Evolutionary conservation across 2,113 vertebrate genomes (phyloP).

Genomic region (Lagenorhynchus albirostris): DNA sequence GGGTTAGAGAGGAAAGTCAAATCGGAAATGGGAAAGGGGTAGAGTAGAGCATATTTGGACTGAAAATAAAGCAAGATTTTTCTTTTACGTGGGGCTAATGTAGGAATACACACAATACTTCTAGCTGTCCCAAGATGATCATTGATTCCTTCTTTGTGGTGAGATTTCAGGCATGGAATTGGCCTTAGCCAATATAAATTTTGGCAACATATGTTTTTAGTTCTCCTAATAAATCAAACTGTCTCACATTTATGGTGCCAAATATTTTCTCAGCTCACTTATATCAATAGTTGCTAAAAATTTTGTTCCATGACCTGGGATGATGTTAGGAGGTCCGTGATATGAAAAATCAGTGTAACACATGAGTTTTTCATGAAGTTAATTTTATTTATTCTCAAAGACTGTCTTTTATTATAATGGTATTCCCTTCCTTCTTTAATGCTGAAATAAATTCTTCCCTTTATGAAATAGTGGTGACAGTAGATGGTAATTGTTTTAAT

Average conservation of each 20-base stretch:
- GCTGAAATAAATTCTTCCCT: background rate
- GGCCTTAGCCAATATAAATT: background rate
- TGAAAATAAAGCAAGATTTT: background rate
- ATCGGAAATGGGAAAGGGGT: background rate
- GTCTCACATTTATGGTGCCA: background rate
- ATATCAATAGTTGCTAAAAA: background rate
- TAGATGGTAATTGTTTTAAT: background rate
- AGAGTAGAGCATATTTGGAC: background rate
- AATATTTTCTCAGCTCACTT: background rate
- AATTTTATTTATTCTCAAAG: constrained; percentile 37
- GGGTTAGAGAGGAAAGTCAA: background rate
- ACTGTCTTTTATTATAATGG: background rate
- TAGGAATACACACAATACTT: background rate
- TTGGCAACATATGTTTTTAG: background rate
- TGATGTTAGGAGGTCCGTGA: background rate
- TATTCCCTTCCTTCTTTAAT: background rate
- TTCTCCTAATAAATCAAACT: background rate
- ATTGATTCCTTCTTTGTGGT: background rate
- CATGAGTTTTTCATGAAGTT: background rate
- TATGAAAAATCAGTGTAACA: background rate
- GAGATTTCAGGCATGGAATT: background rate
- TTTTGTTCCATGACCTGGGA: background rate
- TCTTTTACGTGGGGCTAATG: background rate
- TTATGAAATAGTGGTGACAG: background rate
- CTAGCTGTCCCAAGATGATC: background rate